Percentiles rank a stretch among this genome's conserved stretches.
Evolutionary conservation across 2,797 vertebrate species (phyloP).

Genomic region (Varecia variegata): DNA sequence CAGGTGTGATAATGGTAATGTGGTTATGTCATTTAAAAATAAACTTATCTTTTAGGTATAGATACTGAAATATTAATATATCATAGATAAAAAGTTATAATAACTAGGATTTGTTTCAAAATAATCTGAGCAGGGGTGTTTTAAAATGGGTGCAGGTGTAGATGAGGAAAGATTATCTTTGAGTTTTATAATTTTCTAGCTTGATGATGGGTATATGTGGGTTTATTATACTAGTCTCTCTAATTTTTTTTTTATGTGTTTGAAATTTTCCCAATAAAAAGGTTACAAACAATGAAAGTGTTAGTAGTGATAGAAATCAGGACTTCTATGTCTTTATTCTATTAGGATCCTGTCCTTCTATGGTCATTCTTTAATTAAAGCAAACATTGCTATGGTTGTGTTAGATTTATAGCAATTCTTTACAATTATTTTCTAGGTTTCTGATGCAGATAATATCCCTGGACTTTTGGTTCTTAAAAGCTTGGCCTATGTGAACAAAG

Average conservation of each 20-base stretch:
- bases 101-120: not conserved
- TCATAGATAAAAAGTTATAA: not conserved
- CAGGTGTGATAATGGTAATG: not conserved
- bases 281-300: not conserved
- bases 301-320: not conserved
- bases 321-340: not conserved
- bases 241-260: not conserved
- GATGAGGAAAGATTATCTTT: not conserved
- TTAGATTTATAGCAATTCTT: conserved; percentile 25
- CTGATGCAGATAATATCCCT: conserved; percentile 87
- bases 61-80: not conserved
- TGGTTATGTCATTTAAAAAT: not conserved
- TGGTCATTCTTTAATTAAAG: conserved; percentile 28
- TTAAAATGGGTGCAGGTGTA: not conserved
- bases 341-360: not conserved
- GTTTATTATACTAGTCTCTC: not conserved
- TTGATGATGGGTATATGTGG: not conserved
- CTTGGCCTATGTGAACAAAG: conserved; percentile 89
- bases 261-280: not conserved
- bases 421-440: conserved; percentile 86
- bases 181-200: conserved; percentile 2
- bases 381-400: not conserved
- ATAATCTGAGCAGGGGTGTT: not conserved
- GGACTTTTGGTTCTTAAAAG: conserved; percentile 88
- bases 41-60: not conserved